Evolutionary conservation across 2,113 vertebrate genomes (phyloP), one percentile per base, ranked within the genome.

Genomic region (Tetrao urogallus): DNA sequence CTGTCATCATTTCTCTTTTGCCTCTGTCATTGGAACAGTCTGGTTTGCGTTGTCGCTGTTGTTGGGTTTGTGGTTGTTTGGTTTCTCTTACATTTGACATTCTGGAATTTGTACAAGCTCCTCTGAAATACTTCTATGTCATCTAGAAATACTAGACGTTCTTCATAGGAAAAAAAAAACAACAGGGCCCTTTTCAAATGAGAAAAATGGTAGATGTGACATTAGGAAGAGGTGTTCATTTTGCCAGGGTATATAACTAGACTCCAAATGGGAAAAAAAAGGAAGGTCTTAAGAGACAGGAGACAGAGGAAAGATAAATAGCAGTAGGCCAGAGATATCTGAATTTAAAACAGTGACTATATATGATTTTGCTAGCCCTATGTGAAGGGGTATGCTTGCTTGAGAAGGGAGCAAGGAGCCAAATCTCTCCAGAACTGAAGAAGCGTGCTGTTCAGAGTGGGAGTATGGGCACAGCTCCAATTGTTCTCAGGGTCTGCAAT

Each of bases 391-490:
- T 8, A 24, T 6, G 11, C 30, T 1, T 4, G 4, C 15, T n/a
- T 60, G 54, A 58, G 54, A 74, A 81, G 11, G 13, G 6, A 73
- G 4, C 0, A 2, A 78, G 17, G 11, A 60, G 7, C 4, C 13
- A 20, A 13, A 38, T 3, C 5, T 69, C 48, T 10, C 16, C 4
- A 43, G 15, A 22, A 64, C 17, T 0, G 1, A 42, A 77, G 18
- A 80, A 45, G 4, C 18, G 3, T 56, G 21, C 3, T n/a, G 28
- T 52, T 63, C 25, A 10, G 13, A 9, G 5, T 54, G 17, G 38
- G 16, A 32, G 4, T 1, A 1, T 16, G 25, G 15, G 54, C 17
- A 81, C 27, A 69, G 2, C 6, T 67, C 27, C 0, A 1, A 14
- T 88, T 19, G 69, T 77, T 48, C 11, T 74, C 13, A 2, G 7